A percentile compares a stretch with the other conserved stretches of the same genome.
Evolutionary conservation across 2,797 vertebrate genomes (phyloP).

Genomic region (Coracias cyanogaster): DNA sequence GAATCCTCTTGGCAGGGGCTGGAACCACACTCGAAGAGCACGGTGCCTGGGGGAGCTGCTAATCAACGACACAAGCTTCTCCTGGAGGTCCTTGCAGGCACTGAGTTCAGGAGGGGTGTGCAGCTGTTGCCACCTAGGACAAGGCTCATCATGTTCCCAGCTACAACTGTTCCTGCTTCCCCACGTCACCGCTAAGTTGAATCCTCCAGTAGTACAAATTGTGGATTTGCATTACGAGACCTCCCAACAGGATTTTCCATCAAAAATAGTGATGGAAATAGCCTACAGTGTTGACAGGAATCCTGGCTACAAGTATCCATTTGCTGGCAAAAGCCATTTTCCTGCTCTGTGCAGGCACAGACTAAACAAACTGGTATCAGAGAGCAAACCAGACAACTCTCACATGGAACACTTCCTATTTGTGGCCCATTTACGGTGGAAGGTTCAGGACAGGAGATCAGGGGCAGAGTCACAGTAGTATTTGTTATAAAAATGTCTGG

Average conservation of each 20-base stretch:
- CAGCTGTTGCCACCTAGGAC: slow-evolving; percentile 7
- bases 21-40: not conserved
- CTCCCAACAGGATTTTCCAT: not conserved
- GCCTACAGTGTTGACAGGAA: not conserved
- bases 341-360: not conserved
- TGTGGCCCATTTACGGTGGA: not conserved
- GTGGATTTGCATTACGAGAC: not conserved
- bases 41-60: not conserved
- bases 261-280: not conserved
- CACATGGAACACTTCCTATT: slow-evolving; percentile 35
- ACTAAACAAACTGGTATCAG: slow-evolving; percentile 19
- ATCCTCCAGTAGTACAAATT: not conserved
- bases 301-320: not conserved
- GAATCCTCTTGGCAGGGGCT: slow-evolving; percentile 18
- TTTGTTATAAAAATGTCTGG: slow-evolving; percentile 41
- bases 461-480: not conserved
- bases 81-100: not conserved
- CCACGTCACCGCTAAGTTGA: not conserved
- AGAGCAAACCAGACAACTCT: not conserved
- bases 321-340: not conserved
- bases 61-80: slow-evolving; percentile 6
- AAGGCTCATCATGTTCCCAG: not conserved
- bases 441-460: not conserved
- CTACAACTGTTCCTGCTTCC: not conserved
- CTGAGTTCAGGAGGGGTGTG: not conserved